A percentile compares a stretch with the other conserved stretches of the same genome.
Evolutionary conservation across 2,888 invertebrate genomes (phyloP).

Genomic region (Hanleya hanleyi): DNA sequence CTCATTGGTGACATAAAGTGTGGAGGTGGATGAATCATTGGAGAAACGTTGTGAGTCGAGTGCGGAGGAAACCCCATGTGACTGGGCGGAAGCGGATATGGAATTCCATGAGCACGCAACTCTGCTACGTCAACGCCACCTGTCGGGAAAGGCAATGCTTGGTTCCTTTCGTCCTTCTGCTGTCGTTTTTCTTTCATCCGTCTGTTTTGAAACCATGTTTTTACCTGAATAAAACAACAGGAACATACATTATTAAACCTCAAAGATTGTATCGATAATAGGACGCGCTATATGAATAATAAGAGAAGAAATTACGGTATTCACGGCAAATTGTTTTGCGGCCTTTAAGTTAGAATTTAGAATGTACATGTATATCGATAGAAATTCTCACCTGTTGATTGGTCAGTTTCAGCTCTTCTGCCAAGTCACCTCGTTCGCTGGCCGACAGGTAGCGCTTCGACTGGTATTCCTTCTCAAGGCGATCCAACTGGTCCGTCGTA

Average conservation of each 20-base stretch:
- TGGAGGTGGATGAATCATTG: too few species aligned
- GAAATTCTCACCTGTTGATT: constrained; percentile 61
- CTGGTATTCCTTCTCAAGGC: constrained; percentile 47
- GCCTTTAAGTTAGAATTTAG: too few species aligned
- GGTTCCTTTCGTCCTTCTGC: constrained; percentile 43
- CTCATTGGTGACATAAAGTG: too few species aligned
- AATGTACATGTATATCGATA: too few species aligned
- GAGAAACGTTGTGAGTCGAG: too few species aligned
- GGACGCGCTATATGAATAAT: too few species aligned
- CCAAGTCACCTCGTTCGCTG: constrained; percentile 45
- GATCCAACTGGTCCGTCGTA: constrained; percentile 45
- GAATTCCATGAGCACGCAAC: constrained; percentile 46
- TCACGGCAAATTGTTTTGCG: too few species aligned
- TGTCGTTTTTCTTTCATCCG: constrained; percentile 96
- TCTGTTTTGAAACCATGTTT: constrained; percentile 98
- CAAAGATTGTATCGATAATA: too few species aligned
- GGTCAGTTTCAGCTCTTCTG: constrained; percentile 44
- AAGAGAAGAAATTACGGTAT: too few species aligned
- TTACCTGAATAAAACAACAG: too few species aligned
- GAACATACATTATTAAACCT: too few species aligned
- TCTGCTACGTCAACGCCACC: constrained; percentile 54
- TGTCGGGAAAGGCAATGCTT: constrained; percentile 45
- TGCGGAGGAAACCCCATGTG: too few species aligned
- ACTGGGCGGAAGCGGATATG: constrained; percentile 41
- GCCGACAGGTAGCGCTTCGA: constrained; percentile 54